Conservation (phyloP, 2,113 vertebrate species). For the Tenebrosternarchus preto region DNA sequence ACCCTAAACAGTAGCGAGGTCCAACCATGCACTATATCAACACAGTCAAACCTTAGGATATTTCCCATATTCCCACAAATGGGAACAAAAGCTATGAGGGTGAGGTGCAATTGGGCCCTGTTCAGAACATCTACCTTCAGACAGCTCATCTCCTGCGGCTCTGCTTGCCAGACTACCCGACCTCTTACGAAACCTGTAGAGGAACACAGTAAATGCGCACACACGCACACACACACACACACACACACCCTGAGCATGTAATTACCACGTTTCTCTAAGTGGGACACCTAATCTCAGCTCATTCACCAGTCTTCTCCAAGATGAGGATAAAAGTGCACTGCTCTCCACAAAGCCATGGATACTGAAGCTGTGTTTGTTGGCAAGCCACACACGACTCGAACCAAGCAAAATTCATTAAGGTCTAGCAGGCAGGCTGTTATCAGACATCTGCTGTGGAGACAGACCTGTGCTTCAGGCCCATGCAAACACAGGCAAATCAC, state of each 20-base stretch:
- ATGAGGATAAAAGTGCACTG: neutral
- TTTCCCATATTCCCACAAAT: neutral
- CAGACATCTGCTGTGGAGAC: slow-evolving; percentile 13
- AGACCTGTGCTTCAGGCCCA: slow-evolving; percentile 30
- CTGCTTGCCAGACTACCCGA: slow-evolving; percentile 65
- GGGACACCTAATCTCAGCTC: neutral
- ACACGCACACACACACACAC: neutral
- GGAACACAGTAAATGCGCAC: slow-evolving; percentile 20
- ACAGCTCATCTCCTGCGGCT: slow-evolving; percentile 62
- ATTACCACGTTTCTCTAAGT: neutral
- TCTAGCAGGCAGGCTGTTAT: neutral
- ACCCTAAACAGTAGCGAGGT: neutral
- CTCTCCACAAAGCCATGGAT: too few relatives aligned
- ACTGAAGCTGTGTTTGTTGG: neutral
- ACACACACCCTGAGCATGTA: neutral
- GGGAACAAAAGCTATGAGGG: too few relatives aligned
- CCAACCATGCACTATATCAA: neutral
- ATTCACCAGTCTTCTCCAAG: neutral
- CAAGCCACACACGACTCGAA: neutral
- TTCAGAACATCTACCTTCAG: slow-evolving; percentile 73
- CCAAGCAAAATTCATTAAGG: slow-evolving; percentile 2
- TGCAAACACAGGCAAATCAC: slow-evolving; percentile 64
- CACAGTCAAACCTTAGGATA: neutral
- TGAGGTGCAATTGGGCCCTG: neutral
- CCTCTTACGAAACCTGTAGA: slow-evolving; percentile 75